A percentile compares a stretch with the other conserved stretches of the same genome.
These are phyloP conservation scores for Vipera ursinii DNA, from an alignment of 2,797 vertebrate species.

Conservation along the genomic window DNA sequence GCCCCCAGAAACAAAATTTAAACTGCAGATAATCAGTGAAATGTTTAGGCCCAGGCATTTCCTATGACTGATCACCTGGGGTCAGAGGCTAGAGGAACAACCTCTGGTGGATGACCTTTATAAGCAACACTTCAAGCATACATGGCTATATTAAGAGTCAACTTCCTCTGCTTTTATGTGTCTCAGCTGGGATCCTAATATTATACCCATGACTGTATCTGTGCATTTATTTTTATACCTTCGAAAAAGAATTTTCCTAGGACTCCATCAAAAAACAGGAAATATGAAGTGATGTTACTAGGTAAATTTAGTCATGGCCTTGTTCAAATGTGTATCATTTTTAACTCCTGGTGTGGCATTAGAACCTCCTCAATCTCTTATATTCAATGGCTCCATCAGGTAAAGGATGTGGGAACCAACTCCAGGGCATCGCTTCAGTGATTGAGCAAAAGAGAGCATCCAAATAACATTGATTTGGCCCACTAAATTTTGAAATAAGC, in stretches of 20 bases:
- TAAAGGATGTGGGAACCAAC: neutral
- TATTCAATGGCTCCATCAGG: neutral
- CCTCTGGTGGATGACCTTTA: slow-evolving; percentile 34
- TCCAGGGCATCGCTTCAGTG: neutral
- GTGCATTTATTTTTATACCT: slow-evolving; percentile 37
- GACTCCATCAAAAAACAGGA: slow-evolving; percentile 31
- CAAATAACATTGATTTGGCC: neutral
- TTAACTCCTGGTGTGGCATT: neutral
- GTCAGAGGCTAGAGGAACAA: neutral
- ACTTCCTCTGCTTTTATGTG: slow-evolving; percentile 54
- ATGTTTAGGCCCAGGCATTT: neutral
- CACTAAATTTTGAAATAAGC: neutral
- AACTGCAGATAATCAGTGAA: slow-evolving; percentile 34
- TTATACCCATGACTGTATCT: slow-evolving; percentile 36
- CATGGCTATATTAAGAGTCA: slow-evolving; percentile 28
- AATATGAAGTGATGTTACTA: slow-evolving; percentile 21
- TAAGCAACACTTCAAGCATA: slow-evolving; percentile 17
- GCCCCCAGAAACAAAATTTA: slow-evolving; percentile 26
- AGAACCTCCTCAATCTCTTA: neutral
- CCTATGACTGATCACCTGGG: slow-evolving; percentile 31
- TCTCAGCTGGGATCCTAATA: slow-evolving; percentile 28
- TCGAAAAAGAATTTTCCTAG: neutral
- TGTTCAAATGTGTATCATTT: neutral
- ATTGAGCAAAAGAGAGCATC: neutral
- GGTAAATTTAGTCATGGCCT: neutral